Evolutionary conservation across 2,888 invertebrate genomes (phyloP).

Genomic region (Silvanus unidentatus): DNA sequence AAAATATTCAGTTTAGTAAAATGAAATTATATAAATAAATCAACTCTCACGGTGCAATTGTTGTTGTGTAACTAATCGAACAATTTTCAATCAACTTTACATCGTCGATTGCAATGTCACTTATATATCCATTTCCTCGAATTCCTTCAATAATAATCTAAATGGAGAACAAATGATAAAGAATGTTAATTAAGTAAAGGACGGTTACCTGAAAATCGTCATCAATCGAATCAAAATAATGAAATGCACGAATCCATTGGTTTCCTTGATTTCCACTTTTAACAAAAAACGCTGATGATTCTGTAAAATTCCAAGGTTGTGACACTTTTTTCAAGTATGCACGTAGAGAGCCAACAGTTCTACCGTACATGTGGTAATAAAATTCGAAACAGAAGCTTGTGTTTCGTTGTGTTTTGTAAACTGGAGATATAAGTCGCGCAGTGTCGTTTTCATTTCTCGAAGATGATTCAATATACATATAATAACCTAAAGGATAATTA

Average conservation of each 20-base stretch:
- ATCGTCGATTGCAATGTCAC: slow-evolving; percentile 80
- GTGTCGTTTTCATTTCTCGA: slow-evolving; percentile 57
- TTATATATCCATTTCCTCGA: slow-evolving; percentile 59
- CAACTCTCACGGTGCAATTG: slow-evolving; percentile 25
- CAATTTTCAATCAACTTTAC: slow-evolving; percentile 61
- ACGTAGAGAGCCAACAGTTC: slow-evolving; percentile 52
- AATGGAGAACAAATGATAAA: not conserved
- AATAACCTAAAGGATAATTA: slow-evolving; percentile 67
- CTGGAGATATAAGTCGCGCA: slow-evolving; percentile 68
- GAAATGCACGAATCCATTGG: slow-evolving; percentile 56
- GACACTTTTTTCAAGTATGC: slow-evolving; percentile 50
- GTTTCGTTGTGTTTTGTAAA: slow-evolving; percentile 46
- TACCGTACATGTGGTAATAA: slow-evolving; percentile 77
- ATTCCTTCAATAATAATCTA: slow-evolving; percentile 75
- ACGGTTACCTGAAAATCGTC: slow-evolving; percentile 59
- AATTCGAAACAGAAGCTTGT: slow-evolving; percentile 54
- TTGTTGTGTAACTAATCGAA: slow-evolving; percentile 34
- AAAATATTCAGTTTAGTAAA: not conserved
- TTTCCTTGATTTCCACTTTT: slow-evolving; percentile 65
- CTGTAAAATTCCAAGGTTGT: slow-evolving; percentile 42
- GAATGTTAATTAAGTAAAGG: no score
- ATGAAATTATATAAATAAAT: not conserved
- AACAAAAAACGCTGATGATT: slow-evolving; percentile 54
- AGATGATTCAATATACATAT: slow-evolving; percentile 78
- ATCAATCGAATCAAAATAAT: slow-evolving; percentile 43